phyloP scores from a whole-genome alignment of 2,888 invertebrate genomes.

The Lysandra bellargus region DNA sequence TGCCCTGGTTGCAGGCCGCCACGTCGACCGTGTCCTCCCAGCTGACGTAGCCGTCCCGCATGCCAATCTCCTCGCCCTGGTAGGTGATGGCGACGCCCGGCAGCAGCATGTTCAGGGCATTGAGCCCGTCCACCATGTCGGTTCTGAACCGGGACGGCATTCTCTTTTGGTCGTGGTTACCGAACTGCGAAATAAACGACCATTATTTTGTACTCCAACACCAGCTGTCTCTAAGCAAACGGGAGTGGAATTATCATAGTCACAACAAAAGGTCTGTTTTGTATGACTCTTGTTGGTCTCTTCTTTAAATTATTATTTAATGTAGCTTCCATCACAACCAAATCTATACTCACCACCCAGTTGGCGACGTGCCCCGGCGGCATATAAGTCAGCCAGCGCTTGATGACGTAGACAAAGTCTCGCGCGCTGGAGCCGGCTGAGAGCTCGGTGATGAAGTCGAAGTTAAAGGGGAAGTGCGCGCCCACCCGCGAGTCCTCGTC shows the following conservation, averaged over 20 bases:
- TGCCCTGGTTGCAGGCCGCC: constrained; percentile 77
- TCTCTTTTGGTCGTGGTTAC: constrained; percentile 85
- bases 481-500: constrained; percentile 64
- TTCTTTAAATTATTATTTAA: neutral
- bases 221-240: neutral
- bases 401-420: constrained; percentile 73
- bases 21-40: constrained; percentile 82
- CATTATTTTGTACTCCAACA: neutral
- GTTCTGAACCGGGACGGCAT: constrained; percentile 82
- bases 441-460: constrained; percentile 79
- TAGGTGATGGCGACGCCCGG: constrained; percentile 91
- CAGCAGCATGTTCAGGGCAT: constrained; percentile 84
- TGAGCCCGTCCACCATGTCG: constrained; percentile 84
- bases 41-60: constrained; percentile 81
- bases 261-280: neutral
- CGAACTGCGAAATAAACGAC: constrained; percentile 67
- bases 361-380: constrained; percentile 80
- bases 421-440: constrained; percentile 66
- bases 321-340: too few relatives aligned
- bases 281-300: neutral
- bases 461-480: constrained; percentile 84
- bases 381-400: constrained; percentile 81
- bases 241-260: neutral
- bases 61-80: constrained; percentile 90
- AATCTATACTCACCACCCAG: constrained; percentile 80